Evolutionary conservation across 2,888 invertebrate genomes (phyloP).

Genomic region (Drosophila mimica): DNA sequence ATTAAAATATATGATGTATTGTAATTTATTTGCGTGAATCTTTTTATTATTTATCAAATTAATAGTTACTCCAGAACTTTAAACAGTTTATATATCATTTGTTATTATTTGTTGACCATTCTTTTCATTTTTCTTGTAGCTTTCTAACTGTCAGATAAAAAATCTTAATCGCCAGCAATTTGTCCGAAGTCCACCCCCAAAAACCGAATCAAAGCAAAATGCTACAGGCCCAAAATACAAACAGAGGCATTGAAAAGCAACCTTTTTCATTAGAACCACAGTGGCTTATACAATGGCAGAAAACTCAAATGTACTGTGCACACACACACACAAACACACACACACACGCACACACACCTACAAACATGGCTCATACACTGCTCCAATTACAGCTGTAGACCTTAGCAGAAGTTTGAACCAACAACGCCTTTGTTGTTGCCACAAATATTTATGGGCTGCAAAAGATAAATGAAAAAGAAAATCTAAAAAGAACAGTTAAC

Average conservation of each 20-base stretch:
- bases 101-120: neutral
- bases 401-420: slow-evolving; percentile 34
- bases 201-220: slow-evolving; percentile 27
- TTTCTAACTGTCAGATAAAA: slow-evolving; percentile 55
- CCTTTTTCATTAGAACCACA: slow-evolving; percentile 57
- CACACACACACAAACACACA: slow-evolving; percentile 1
- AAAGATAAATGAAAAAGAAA: slow-evolving; percentile 9
- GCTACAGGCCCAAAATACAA: slow-evolving; percentile 25
- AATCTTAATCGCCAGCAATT: slow-evolving; percentile 75
- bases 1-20: neutral
- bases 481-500: neutral
- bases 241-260: slow-evolving; percentile 38
- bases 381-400: slow-evolving; percentile 35
- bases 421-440: slow-evolving; percentile 27
- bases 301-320: neutral
- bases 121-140: slow-evolving; percentile 32
- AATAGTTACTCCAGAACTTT: neutral
- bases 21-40: neutral
- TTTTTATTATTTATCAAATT: neutral
- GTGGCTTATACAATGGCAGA: slow-evolving; percentile 1
- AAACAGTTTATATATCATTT: neutral
- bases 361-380: slow-evolving; percentile 16
- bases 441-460: slow-evolving; percentile 40
- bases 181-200: slow-evolving; percentile 47
- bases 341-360: neutral